phyloP scores from a whole-genome alignment of 2,888 invertebrate species.

The Hydraecia micacea region DNA sequence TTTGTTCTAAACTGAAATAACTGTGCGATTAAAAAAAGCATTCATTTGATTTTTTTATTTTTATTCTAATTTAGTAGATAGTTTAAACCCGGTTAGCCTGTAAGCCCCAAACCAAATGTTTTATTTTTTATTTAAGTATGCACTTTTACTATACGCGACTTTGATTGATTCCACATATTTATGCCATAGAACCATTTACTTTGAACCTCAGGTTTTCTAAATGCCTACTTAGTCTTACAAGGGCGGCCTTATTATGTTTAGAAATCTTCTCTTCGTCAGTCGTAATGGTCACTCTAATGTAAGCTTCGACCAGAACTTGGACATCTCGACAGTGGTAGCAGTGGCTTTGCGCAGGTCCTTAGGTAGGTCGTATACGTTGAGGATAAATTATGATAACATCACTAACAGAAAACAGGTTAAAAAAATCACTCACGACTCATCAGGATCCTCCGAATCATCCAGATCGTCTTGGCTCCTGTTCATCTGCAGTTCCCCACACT shows the following conservation, averaged over 20 bases:
- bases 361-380: background rate
- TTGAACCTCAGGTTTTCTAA: background rate
- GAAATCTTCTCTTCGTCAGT: background rate
- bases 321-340: background rate
- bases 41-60: background rate
- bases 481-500: slow-evolving; percentile 84
- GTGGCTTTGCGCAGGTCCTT: too few relatives aligned
- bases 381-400: too few relatives aligned
- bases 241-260: background rate
- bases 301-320: background rate
- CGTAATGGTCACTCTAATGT: background rate
- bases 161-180: background rate
- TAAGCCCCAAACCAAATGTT: background rate
- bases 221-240: background rate
- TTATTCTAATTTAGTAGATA: background rate
- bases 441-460: slow-evolving; percentile 91
- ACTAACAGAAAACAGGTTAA: background rate
- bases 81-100: background rate
- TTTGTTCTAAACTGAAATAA: slow-evolving; percentile 11
- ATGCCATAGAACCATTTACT: background rate
- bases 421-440: slow-evolving; percentile 82
- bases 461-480: slow-evolving; percentile 89
- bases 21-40: background rate
- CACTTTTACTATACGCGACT: background rate
- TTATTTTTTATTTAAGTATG: background rate